Evolutionary conservation across 2,888 invertebrate genomes (phyloP), one percentile per base, ranked within the genome.

Genomic region (Laothoe populi): DNA sequence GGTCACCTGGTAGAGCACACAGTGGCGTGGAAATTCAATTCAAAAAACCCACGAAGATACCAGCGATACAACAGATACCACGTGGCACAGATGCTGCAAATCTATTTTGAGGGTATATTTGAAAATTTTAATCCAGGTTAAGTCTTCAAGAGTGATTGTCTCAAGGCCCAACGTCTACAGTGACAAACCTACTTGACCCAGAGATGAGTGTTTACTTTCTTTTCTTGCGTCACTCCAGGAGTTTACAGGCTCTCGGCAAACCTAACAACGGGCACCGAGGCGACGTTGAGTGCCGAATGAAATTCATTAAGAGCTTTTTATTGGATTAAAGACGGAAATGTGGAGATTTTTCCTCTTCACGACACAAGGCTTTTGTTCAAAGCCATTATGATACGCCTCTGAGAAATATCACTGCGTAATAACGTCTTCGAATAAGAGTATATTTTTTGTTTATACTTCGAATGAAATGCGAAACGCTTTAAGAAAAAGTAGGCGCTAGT

Each of bases 261-360:
- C 26, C 26, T 24, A 24, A 61, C 61, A 61, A 61, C 42, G 38
- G 57, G 44, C 61, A 31, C 24, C 23, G 45, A 31, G 59, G 11
- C 24, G 40, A 19, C 23, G 57, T n/a, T 16, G 44, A 19, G 24
- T 16, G 45, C 31, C 44, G 45, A 35, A 45, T 45, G 42, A 59
- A 59, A 59, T 59, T 58, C 58, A 58, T 58, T 45, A 26, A 45
- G 21, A 31, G 26, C 2, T 31, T 31, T 44, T 59, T 31, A 44
- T 44, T 45, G 44, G 45, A 59, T 59, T 59, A 31, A 26, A 19
- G 24, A 8, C 7, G 44, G 31, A 59, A 40, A 24, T 19, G 19
- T 19, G 45, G 44, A 16, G 7, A 19, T 8, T 59, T 59, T 40
- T 21, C 40, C 24, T 46, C 24, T 46, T 19, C 11, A 23, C 46